Evolutionary conservation across 2,797 vertebrate genomes (phyloP), one percentile per base, ranked within the genome.

Genomic region (Uromys caudimaculatus): DNA sequence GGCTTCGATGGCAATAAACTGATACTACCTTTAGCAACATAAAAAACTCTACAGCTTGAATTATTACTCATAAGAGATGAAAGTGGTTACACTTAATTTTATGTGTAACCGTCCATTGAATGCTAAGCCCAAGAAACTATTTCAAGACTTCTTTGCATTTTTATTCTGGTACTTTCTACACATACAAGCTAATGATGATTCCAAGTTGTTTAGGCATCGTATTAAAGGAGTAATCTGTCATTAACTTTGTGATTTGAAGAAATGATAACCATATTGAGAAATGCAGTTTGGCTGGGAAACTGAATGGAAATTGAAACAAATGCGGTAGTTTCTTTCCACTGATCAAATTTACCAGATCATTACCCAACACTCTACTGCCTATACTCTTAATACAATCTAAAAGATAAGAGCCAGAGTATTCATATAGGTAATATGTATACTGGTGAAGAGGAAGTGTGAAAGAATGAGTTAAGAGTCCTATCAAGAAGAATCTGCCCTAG

Each of bases 331-430:
- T 95, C 69, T 95, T 93, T 91, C 84, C 67, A 93, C 52, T 86
- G 13, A 91, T 91, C 29, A 92, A 78, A 97, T 94, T 97, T 95
- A 93, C 29, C 58, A 96, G 88, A 95, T 94, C 67, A 92, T 97
- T 95, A 93, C 69, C 69, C 82, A 96, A 86, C 79, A 32, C 69
- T 79, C 60, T 78, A 76, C 62, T 92, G 91, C 93, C 29, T 93
- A 29, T 60, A 77, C 44, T 90, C 52, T 84, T 93, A 96, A 91
- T 29, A 95, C 6, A 50, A 50, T 75, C 73, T 86, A 91, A 52
- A 82, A 50, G 29, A 58, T 56, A 91, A 81, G 6, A 81, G 44
- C 14, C 64, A 67, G 78, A 54, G 21, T 38, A 41, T 88, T 90
- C 23, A 47, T n/a, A 87, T 12, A 86, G 9, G 87, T 89, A 90